phyloP scores from a whole-genome alignment of 2,113 vertebrate genomes.

The Climacteris rufus region DNA sequence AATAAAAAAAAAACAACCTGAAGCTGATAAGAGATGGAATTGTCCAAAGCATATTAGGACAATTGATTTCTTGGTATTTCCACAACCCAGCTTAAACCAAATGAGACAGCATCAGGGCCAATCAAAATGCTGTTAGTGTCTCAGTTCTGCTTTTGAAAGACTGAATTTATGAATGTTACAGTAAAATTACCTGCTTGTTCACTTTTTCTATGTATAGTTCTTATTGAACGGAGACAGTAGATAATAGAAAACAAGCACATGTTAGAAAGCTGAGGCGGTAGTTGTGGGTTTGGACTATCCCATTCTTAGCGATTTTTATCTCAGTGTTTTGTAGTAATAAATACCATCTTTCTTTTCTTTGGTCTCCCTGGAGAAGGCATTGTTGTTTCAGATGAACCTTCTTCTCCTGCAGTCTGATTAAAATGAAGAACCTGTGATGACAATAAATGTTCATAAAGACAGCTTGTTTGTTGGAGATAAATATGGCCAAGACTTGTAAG shows the following conservation, averaged over 20 bases:
- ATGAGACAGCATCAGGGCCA: background rate
- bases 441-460: background rate
- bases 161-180: background rate
- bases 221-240: background rate
- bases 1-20: background rate
- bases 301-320: background rate
- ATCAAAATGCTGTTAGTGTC: background rate
- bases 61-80: background rate
- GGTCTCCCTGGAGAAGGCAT: background rate
- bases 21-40: background rate
- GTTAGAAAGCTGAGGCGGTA: background rate
- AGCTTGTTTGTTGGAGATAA: background rate
- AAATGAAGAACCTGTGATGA: conserved; percentile 53
- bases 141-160: background rate
- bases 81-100: background rate
- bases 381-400: background rate
- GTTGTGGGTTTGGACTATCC: too few relatives aligned
- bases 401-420: background rate
- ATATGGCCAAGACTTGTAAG: background rate
- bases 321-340: background rate
- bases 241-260: background rate
- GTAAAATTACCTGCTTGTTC: background rate
- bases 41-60: background rate
- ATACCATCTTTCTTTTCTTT: conserved; percentile 23
- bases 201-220: background rate